Evolutionary conservation across 2,113 vertebrate species (phyloP), one percentile per base, ranked within the genome.

Genomic region (pig (Sus scrofa)): DNA sequence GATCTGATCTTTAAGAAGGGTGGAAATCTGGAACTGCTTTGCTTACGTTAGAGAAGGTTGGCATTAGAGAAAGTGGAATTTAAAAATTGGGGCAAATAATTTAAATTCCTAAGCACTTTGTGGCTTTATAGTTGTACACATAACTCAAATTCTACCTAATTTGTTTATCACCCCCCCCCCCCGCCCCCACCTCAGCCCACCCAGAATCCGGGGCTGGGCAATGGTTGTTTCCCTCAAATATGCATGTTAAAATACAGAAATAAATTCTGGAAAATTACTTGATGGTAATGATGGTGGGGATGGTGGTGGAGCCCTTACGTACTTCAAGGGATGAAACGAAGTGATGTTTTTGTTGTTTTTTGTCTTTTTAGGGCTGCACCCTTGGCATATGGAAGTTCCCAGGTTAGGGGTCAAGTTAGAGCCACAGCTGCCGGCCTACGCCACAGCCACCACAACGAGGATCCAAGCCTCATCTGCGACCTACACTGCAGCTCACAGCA

Each of bases 81-180:
- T 89, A 84, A 86, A 82, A 86, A 32, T 86, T 54, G 26, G 39
- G 58, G 18, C 22, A 60, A 75, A 62, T 90, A 50, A 88, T 88
- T 97, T 86, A 88, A 44, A 83, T 96, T 89, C 15, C 87, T 86
- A 95, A 97, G 54, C 18, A 63, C 62, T 7, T 26, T 89, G 27
- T 10, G 24, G 13, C 34, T 27, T 86, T 97, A 89, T 5, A 78
- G 60, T 37, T 96, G 44, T 75, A 60, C 52, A 34, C 54, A 37
- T 50, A 75, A 71, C 65, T 86, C 71, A 78, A 6, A 84, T 90
- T 74, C 34, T 87, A 20, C 60, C 50, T 34, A 44, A 44, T 56
- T 62, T 86, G 26, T 70, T 86, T 89, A 58, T 96, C 19, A 32
- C 5, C 20, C 12, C 56, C 4, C 5, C 20, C 12, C 56, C 4